Base-by-base conservation (phyloP, 2,888 invertebrate genomes). In the Clunio marinus region DNA sequence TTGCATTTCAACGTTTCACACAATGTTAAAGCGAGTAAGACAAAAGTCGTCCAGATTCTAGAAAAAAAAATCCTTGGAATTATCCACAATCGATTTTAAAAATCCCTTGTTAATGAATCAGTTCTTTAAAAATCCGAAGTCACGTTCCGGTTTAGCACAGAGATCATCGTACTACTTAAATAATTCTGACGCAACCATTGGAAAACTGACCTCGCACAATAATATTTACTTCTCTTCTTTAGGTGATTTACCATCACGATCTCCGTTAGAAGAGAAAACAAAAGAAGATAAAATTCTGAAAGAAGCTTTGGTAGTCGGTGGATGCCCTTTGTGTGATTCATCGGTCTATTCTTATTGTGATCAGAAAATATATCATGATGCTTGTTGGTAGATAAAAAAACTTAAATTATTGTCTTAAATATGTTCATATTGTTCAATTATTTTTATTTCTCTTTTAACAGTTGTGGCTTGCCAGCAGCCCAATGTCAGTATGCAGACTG, bases 321-420 rank as follows among this genome's bases (percentile, higher is more conserved):
- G 81, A n/a, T 90, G 90, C 72, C 90, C 90, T 0, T 75, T 86
- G 27, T 90, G 90, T 73, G 90, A 90, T 75, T 85, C 87, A 0
- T 89, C 89, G 0, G 89, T 90, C 2, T 89, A 85, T 76, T 83
- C 86, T 72, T 90, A 90, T 76, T 90, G 90, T 75, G 85, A 84
- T 0, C 83, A 88, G 70, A 90, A 88, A 77, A 80, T 89, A 69
- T 81, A 86, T 2, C 89, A 90, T 73, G 90, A 90, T 74, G 83
- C 88, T 0, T 90, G 90, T 75, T 63, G 62, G 46, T 65, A 24
- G 27, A 24, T 13, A 37, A 20, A 8, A 15, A 45, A 15, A 4
- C 15, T 15, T 45, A 15, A n/a, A n/a, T n/a, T n/a, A n/a, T 45
- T 10, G 8, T 4, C 15, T 45, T 32, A 32, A 7, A 7, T 8